Evolutionary conservation across 2,797 vertebrate genomes (phyloP), one percentile per base, ranked within the genome.

Genomic region (Alauda arvensis): DNA sequence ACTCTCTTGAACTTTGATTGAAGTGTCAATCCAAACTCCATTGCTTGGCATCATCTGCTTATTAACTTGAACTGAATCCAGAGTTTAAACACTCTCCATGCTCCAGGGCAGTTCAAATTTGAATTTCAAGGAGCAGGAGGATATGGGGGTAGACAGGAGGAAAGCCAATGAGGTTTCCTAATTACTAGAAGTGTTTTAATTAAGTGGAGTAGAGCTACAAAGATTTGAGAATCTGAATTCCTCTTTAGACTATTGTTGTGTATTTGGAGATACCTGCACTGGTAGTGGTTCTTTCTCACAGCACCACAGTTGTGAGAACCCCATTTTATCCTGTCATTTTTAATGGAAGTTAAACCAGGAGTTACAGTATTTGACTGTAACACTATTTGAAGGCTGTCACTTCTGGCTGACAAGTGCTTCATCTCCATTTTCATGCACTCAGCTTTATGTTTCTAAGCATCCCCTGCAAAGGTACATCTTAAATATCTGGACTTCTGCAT

Each of bases 341-440:
- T 23, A 85, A 76, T 72, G 17, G 13, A 70, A 72, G 16, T 81
- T 83, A 69, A 72, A 52, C 29, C 17, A 71, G 28, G 63, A 72
- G 29, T 26, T 34, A 57, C 42, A 37, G 37, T 37, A 37, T 37
- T 87, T 87, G 85, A 93, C n/a, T n/a, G n/a, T n/a, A n/a, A n/a
- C n/a, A 43, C 20, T 34, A 52, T 69, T 87, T 87, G 85, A 93
- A 85, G 67, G 39, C 52, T 87, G 56, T 90, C 69, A 76, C 67
- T 93, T 89, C 45, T 75, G 52, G 21, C 55, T 85, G 68, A 24
- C 69, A 88, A 24, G 39, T 87, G 10, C 18, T 71, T 78, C 37
- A 48, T 67, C 59, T 88, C 68, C 9, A 3, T 81, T 89, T 90
- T 76, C 20, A 28, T 65, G 39, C 43, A 43, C 19, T 88, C 49